These are phyloP conservation scores for Gallinago stenura DNA, from an alignment of 2,797 vertebrate genomes.

Conservation along the genomic window DNA sequence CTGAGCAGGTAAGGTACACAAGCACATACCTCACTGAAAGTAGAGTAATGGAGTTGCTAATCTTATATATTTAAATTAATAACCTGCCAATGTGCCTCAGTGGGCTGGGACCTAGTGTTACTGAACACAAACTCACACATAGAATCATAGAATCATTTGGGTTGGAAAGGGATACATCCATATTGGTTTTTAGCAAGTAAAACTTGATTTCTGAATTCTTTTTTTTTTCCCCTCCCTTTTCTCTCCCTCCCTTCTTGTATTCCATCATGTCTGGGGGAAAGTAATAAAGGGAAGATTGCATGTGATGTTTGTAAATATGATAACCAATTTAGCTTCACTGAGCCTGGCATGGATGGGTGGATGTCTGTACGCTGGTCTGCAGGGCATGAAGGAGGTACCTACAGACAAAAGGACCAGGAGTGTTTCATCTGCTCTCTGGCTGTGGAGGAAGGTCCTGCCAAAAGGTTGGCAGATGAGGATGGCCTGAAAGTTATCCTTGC, in stretches of 20 bases:
- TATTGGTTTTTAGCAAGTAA: background rate
- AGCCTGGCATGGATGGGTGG: rapidly evolving
- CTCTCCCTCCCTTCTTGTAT: background rate
- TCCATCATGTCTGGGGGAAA: background rate
- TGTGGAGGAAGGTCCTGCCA: background rate
- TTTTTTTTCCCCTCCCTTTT: background rate
- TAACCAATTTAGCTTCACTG: background rate
- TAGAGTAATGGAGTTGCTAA: background rate
- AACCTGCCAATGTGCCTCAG: rapidly evolving
- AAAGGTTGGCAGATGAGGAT: background rate
- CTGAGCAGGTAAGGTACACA: background rate
- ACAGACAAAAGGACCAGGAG: background rate
- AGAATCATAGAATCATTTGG: no score
- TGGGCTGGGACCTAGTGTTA: background rate
- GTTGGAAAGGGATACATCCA: no score
- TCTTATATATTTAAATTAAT: background rate
- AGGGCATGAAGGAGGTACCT: background rate
- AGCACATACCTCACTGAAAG: background rate
- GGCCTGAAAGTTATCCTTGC: background rate
- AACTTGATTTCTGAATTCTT: background rate
- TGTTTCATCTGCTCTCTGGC: background rate
- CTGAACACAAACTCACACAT: background rate
- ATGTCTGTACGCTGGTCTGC: rapidly evolving
- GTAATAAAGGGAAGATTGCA: background rate
- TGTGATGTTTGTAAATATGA: background rate